These are phyloP conservation scores for Plecturocebus donacophilus DNA, from an alignment of 2,113 vertebrate species.

Conservation along the genomic window DNA sequence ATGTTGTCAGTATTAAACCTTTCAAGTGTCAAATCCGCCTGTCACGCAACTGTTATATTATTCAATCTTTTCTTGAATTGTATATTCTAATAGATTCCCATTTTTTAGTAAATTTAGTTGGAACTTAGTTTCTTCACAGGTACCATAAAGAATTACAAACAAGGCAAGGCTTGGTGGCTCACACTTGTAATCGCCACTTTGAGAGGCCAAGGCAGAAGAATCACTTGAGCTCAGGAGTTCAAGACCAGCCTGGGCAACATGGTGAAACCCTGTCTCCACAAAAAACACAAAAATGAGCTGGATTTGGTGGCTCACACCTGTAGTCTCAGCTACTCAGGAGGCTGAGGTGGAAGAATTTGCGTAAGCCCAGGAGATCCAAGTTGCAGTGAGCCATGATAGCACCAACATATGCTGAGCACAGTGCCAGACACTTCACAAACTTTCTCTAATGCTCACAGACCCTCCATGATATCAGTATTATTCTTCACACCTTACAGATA, in stretches of 20 bases:
- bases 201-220: too few relatives aligned
- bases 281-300: too few relatives aligned
- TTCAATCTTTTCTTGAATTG: neutral
- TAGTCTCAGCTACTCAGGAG: too few relatives aligned
- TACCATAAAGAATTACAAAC: neutral
- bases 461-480: neutral
- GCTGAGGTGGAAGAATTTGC: too few relatives aligned
- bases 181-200: too few relatives aligned
- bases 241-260: too few relatives aligned
- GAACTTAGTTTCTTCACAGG: neutral
- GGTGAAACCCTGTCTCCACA: too few relatives aligned
- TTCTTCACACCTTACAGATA: neutral
- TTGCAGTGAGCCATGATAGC: too few relatives aligned
- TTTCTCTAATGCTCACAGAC: neutral
- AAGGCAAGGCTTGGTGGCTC: neutral
- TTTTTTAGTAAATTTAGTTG: neutral
- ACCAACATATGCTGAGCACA: neutral
- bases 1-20: neutral
- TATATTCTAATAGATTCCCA: neutral
- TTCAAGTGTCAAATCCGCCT: neutral
- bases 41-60: neutral
- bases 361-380: too few relatives aligned
- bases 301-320: too few relatives aligned
- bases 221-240: too few relatives aligned
- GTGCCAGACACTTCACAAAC: neutral